These are phyloP conservation scores for Euphysa ruthae DNA, from an alignment of 30 jellyfish, hydroid and myxozoan genomes.

Conservation along the genomic window DNA sequence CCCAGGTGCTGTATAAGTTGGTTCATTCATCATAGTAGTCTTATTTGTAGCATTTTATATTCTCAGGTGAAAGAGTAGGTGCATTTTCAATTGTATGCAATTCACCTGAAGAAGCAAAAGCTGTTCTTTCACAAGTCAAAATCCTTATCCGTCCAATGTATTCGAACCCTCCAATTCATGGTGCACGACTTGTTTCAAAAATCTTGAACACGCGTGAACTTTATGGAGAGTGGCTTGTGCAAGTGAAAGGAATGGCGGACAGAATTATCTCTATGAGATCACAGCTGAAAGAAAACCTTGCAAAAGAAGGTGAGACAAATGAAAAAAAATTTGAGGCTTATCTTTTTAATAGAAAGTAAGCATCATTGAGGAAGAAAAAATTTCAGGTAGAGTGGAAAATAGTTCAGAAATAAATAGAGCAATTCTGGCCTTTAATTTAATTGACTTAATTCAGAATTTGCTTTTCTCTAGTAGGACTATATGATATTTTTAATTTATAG, in stretches of 20 bases:
- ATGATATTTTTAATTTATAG: too few species aligned
- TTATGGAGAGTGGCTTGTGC: slow-evolving; percentile 81
- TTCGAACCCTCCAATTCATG: slow-evolving; percentile 97
- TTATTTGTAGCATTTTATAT: too few species aligned
- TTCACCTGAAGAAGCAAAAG: slow-evolving; percentile 76
- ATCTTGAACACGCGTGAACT: slow-evolving; percentile 49
- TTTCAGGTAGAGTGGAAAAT: too few species aligned
- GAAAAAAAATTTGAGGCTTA: too few species aligned
- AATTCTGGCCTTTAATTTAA: too few species aligned
- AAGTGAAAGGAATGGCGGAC: slow-evolving; percentile 94
- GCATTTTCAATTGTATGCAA: slow-evolving; percentile 75
- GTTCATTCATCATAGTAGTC: not conserved
- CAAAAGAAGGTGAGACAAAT: slow-evolving; percentile 73
- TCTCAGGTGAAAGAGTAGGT: slow-evolving; percentile 94
- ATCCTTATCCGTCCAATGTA: slow-evolving; percentile 91
- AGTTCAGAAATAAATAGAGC: too few species aligned
- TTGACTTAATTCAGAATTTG: too few species aligned
- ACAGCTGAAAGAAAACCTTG: slow-evolving; percentile 51
- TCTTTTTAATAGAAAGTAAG: too few species aligned
- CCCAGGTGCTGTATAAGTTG: not conserved
- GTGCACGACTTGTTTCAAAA: slow-evolving; percentile 84
- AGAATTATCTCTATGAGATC: slow-evolving; percentile 73
- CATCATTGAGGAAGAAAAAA: too few species aligned
- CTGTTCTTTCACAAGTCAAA: slow-evolving; percentile 82
- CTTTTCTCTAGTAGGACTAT: too few species aligned